Evolutionary conservation across 2,797 vertebrate genomes (phyloP), one percentile per base, ranked within the genome.

Genomic region (Gymnoscopelus braueri): DNA sequence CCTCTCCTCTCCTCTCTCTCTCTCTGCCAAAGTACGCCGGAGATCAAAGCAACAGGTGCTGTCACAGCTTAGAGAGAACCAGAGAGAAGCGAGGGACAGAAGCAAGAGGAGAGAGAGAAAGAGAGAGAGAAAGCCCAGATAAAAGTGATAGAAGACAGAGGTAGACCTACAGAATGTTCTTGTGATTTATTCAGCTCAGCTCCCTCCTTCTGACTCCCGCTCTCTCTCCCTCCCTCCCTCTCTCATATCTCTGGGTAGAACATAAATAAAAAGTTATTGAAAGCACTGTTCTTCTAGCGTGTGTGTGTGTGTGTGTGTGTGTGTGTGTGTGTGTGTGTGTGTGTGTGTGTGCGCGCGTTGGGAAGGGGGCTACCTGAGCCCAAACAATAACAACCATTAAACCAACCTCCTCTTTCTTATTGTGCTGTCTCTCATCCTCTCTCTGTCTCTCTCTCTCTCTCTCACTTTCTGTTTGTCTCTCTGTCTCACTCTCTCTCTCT

Each of bases 21-120:
- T 65, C 14, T 47, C 13, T 70, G 55, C 58, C 55, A 74, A 65
- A 71, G 67, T 76, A 66, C 67, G 5, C 11, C 51, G 2, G 53
- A 67, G 79, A 91, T 90, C 82, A 90, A 88, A 90, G 88, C 67
- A 10, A 32, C 4, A 73, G 53, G 66, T 80, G 65, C 64, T 80
- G 79, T 78, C 82, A 87, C 69, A 82, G 63, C 71, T 80, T 68
- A 59, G 81, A 87, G 58, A 75, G 65, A 61, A 63, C 63, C 23
- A 57, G 19, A 67, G 51, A 60, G 72, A 52, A 35, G 35, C 63
- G 71, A 69, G 44, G 49, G 54, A 32, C 65, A 29, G 44, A 53
- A 44, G 39, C 39, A 9, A 8, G 39, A 35, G 32, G 65, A 65
- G 26, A 57, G 19, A 67, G 48, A 59, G 72, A 57, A 29, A 35